Evolutionary conservation across 2,888 invertebrate genomes (phyloP).

Genomic region (Amphipoea lucens): DNA sequence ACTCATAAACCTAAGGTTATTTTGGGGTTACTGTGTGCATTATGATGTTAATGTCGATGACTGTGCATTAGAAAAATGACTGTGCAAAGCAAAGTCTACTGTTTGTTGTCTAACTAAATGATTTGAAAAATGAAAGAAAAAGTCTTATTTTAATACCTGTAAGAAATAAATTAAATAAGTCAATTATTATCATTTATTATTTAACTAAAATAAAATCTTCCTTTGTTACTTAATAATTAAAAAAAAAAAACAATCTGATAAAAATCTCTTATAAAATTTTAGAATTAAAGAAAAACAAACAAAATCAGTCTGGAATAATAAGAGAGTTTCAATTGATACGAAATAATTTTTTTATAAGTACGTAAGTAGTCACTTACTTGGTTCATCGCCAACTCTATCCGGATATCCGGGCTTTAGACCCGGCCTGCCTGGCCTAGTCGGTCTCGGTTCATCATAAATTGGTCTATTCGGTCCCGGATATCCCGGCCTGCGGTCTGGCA

Average conservation of each 20-base stretch:
- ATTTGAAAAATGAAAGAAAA: neutral
- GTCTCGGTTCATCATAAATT: conserved; percentile 41
- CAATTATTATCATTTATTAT: too few species aligned
- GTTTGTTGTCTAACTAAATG: neutral
- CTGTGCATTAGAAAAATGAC: neutral
- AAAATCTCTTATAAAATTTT: too few species aligned
- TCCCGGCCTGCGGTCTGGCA: conserved; percentile 62
- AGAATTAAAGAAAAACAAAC: too few species aligned
- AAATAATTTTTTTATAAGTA: too few species aligned
- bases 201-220: too few species aligned
- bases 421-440: conserved; percentile 50
- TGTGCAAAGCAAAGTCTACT: neutral
- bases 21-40: neutral
- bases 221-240: too few species aligned
- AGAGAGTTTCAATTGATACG: too few species aligned
- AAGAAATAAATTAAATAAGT: neutral
- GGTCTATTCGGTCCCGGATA: conserved; percentile 59
- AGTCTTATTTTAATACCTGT: neutral
- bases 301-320: too few species aligned
- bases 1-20: neutral
- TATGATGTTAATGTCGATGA: neutral
- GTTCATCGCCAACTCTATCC: conserved; percentile 75
- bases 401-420: conserved; percentile 69
- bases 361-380: conserved; percentile 73
- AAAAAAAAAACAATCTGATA: too few species aligned